Evolutionary conservation across 2,888 invertebrate species (phyloP).

Genomic region (Dicranocentrus wangi): DNA sequence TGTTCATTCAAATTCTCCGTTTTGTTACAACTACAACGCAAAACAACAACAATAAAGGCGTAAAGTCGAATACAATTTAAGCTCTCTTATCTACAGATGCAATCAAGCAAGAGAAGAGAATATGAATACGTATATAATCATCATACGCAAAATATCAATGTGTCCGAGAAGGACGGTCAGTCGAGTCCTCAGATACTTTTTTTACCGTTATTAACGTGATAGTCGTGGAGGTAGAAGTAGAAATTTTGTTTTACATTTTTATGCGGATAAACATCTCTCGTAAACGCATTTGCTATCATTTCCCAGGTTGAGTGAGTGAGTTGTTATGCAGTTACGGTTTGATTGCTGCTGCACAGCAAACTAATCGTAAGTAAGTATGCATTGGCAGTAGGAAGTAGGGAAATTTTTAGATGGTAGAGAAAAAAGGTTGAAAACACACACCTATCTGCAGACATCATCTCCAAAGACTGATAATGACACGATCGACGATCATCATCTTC

Average conservation of each 20-base stretch:
- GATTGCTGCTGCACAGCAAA: too few relatives aligned
- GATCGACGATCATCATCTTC: background rate
- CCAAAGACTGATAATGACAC: constrained; percentile 12
- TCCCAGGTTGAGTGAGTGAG: too few relatives aligned
- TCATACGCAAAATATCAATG: constrained; percentile 19
- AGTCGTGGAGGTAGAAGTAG: background rate
- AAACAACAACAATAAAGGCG: too few relatives aligned
- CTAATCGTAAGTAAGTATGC: too few relatives aligned
- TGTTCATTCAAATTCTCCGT: background rate
- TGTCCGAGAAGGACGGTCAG: constrained; percentile 13
- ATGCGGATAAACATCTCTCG: constrained; percentile 9
- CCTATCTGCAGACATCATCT: background rate
- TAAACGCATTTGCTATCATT: constrained; percentile 6
- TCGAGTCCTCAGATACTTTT: background rate
- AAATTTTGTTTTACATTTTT: background rate
- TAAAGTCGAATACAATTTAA: too few relatives aligned
- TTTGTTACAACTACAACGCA: too few relatives aligned
- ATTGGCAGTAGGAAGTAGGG: background rate
- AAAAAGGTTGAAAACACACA: constrained; percentile 5
- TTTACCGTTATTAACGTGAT: constrained; percentile 18
- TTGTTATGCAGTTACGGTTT: background rate
- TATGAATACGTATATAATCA: constrained; percentile 15
- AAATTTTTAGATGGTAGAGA: background rate
- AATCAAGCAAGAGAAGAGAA: constrained; percentile 32
- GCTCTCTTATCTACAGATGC: constrained; percentile 20